Conservation (phyloP, 2,888 invertebrate species). For the Eurytoma adleriae region DNA sequence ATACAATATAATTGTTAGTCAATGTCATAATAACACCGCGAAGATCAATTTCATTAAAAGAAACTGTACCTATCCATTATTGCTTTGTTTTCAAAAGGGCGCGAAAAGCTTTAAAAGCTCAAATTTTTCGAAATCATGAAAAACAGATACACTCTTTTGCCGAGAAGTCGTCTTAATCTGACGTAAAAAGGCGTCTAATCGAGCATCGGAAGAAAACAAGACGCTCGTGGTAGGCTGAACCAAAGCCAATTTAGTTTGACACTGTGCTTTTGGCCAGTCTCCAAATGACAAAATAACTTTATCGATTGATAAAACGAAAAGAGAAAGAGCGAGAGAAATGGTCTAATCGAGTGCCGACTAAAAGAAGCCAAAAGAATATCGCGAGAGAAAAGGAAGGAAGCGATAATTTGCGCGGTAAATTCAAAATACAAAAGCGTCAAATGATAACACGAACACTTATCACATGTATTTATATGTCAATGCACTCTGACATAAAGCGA, state of each 20-base stretch:
- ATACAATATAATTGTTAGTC: too few species aligned
- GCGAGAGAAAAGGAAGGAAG: not conserved
- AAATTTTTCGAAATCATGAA: not conserved
- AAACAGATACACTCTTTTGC: not conserved
- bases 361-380: not conserved
- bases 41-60: too few species aligned
- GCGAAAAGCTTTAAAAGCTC: not conserved
- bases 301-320: slow-evolving; percentile 16
- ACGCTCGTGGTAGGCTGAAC: not conserved
- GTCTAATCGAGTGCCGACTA: not conserved
- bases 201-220: not conserved
- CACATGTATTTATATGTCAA: too few species aligned
- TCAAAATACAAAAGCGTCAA: not conserved
- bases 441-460: not conserved
- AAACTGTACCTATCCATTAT: too few species aligned
- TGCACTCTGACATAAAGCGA: too few species aligned
- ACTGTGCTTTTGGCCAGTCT: not conserved
- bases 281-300: slow-evolving; percentile 22
- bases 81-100: not conserved
- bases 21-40: too few species aligned
- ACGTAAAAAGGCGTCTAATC: not conserved
- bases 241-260: slow-evolving; percentile 7
- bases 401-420: not conserved
- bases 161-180: not conserved
- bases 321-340: not conserved